Evolutionary conservation across 2,113 vertebrate genomes (phyloP), one percentile per base, ranked within the genome.

Genomic region (Neodon shergylaensis): DNA sequence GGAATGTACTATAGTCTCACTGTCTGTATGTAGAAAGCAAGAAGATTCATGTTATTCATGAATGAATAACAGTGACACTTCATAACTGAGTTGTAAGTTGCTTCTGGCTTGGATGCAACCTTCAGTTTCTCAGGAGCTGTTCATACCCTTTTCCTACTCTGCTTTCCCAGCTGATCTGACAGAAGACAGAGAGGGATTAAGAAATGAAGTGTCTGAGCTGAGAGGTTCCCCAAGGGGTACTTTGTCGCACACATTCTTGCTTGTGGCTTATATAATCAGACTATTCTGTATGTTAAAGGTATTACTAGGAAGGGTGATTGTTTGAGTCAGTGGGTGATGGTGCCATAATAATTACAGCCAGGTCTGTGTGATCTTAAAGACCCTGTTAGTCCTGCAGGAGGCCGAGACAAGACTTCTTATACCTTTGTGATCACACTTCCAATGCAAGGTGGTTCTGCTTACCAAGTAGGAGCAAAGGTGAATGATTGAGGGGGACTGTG

Each of bases 161-260:
- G 74, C 83, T 77, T 94, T 96, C 90, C 85, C 88, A 92, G 88
- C 94, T 94, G 92, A 94, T 95, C 93, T 96, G 96, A 97, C 97
- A 90, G 94, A 96, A 94, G 95, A 96, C 91, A 87, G 94, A 91
- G 90, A 91, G 88, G 95, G 91, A 97, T 97, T 97, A 96, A 91
- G 91, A 95, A 97, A 97, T 96, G 94, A 96, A 95, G 88, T 94
- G 90, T 88, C 26, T 97, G 96, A 95, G 93, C 65, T 96, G 89
- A 96, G 94, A 96, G 91, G 78, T 85, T 66, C 88, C 95, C 94
- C 63, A 78, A 13, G 5, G 84, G 83, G 86, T 78, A 73, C 92
- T 97, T 95, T 95, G 86, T 95, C 82, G 54, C 92, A 95, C 94
- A 89, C 95, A 95, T 96, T 96, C 74, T 90, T 88, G 63, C 90